These are phyloP conservation scores for Ara ararauna DNA, from an alignment of 2,797 vertebrate genomes.

Conservation along the genomic window DNA sequence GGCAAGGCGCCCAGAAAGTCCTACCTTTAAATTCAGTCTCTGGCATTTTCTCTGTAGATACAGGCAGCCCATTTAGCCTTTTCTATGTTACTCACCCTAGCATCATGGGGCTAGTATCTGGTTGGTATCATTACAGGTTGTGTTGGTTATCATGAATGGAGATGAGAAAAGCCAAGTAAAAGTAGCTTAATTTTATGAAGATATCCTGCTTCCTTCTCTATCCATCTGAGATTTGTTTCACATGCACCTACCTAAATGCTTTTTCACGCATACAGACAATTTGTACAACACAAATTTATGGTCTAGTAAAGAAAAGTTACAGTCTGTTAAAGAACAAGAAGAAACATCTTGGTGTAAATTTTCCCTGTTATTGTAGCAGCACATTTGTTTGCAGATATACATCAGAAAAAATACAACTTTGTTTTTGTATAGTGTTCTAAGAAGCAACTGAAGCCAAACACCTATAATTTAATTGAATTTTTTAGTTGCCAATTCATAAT, in stretches of 20 bases:
- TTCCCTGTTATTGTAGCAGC: background rate
- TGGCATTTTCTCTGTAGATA: background rate
- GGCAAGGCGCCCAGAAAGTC: background rate
- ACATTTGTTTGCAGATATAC: background rate
- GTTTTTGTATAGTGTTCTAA: background rate
- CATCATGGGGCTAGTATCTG: background rate
- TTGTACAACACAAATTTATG: background rate
- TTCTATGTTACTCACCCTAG: background rate
- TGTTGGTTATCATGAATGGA: background rate
- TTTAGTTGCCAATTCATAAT: background rate
- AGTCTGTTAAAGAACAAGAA: background rate
- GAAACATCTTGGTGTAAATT: background rate
- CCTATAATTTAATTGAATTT: background rate
- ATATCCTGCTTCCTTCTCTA: background rate
- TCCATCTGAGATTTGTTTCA: background rate
- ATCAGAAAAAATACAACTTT: background rate
- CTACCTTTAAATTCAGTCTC: background rate
- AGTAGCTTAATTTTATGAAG: background rate
- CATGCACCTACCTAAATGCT: background rate
- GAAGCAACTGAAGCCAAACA: background rate
- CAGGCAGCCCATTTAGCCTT: background rate
- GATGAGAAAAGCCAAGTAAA: background rate
- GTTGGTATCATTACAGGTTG: rapidly evolving
- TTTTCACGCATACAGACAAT: background rate
- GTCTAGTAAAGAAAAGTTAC: background rate